phyloP scores from a whole-genome alignment of 2,797 vertebrate genomes.

The Anolis apletophallus region DNA sequence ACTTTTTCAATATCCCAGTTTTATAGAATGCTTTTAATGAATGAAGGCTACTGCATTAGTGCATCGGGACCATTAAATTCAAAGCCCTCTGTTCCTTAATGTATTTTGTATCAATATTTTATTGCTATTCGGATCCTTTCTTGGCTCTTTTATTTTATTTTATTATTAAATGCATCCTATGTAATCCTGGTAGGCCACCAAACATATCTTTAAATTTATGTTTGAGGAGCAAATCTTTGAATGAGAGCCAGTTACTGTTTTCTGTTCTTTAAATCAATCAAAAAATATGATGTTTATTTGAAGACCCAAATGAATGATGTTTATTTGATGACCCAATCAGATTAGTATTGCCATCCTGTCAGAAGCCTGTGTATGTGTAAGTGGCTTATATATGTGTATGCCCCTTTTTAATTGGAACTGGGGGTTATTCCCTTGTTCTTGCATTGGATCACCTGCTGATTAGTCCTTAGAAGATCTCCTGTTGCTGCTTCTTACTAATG shows the following conservation, averaged over 20 bases:
- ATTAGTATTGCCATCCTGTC: too few species aligned
- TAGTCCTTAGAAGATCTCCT: too few species aligned
- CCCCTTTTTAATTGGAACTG: too few species aligned
- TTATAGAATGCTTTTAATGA: not conserved
- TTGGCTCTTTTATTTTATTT: slow-evolving; percentile 49
- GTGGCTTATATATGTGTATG: too few species aligned
- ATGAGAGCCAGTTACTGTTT: slow-evolving; percentile 27
- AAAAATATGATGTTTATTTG: too few species aligned
- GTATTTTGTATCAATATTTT: slow-evolving; percentile 70
- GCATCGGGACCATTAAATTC: slow-evolving; percentile 34
- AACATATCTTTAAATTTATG: slow-evolving; percentile 55
- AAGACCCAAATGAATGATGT: not conserved
- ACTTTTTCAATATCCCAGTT: slow-evolving; percentile 1
- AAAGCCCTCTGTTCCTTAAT: slow-evolving; percentile 65
- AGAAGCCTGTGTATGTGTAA: too few species aligned
- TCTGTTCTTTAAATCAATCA: slow-evolving; percentile 30
- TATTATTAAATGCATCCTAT: slow-evolving; percentile 66
- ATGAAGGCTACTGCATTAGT: too few species aligned
- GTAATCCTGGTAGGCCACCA: slow-evolving; percentile 35
- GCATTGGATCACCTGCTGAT: too few species aligned
- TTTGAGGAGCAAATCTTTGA: slow-evolving; percentile 49
- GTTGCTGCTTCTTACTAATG: too few species aligned
- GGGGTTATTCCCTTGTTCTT: too few species aligned
- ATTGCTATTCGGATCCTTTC: slow-evolving; percentile 58
- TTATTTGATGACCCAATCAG: not conserved